These are phyloP conservation scores for Hydrolagus affinis DNA, from an alignment of 2,113 vertebrate genomes.

Conservation along the genomic window DNA sequence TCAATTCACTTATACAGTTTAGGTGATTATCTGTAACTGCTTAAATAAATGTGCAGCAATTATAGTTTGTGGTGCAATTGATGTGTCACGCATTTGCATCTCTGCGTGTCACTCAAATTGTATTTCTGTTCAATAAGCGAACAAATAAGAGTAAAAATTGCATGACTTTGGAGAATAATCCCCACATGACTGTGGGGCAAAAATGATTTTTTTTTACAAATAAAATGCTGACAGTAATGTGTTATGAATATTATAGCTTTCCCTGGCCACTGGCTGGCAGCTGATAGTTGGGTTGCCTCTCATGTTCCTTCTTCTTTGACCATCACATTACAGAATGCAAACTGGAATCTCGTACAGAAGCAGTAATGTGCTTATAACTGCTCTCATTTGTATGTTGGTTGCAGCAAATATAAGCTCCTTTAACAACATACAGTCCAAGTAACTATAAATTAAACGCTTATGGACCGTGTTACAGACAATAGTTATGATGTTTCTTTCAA, in stretches of 20 bases:
- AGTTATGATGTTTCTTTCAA: constrained; percentile 2
- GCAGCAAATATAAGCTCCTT: not conserved
- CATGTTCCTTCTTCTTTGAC: not conserved
- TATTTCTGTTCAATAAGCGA: not conserved
- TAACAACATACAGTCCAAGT: constrained; percentile 16
- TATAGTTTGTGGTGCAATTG: no score
- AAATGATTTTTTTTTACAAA: not conserved
- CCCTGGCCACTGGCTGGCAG: not conserved
- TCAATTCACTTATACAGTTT: no score
- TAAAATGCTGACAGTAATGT: constrained; percentile 13
- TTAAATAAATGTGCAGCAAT: no score
- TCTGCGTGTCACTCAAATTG: not conserved
- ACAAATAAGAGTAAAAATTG: not conserved
- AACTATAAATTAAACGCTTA: constrained; percentile 11
- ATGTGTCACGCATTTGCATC: no score
- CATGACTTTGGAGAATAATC: no score
- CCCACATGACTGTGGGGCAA: no score
- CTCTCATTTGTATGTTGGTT: constrained; percentile 20
- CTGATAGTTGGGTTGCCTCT: not conserved
- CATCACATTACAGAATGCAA: not conserved
- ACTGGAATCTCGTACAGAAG: not conserved
- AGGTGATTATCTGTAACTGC: no score
- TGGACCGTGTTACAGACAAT: not conserved
- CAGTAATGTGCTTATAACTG: constrained; percentile 1
- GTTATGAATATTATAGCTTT: not conserved